These are phyloP conservation scores for Sthenelais limicola DNA, from an alignment of 2,888 invertebrate species.

Conservation along the genomic window DNA sequence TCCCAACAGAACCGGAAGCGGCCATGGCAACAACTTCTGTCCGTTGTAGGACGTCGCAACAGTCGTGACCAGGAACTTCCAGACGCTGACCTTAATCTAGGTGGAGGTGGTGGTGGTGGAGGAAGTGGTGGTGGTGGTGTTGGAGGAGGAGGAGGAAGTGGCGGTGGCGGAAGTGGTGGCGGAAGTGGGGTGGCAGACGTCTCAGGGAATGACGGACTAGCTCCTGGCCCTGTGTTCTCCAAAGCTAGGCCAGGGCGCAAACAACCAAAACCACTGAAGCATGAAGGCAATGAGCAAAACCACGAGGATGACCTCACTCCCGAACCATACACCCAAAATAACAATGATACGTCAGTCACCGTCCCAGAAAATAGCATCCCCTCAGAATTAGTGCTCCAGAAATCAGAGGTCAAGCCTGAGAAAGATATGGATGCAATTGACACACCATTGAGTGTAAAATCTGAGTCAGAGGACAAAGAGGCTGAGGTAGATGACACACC, in stretches of 20 bases:
- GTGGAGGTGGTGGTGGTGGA: neutral
- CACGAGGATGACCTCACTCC: slow-evolving; percentile 20
- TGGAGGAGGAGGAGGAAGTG: neutral
- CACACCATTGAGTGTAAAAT: slow-evolving; percentile 9
- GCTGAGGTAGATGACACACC: slow-evolving; percentile 4
- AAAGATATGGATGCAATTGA: slow-evolving; percentile 11
- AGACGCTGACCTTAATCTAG: neutral
- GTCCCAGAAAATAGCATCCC: neutral
- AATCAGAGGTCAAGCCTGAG: neutral
- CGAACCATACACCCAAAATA: slow-evolving; percentile 6
- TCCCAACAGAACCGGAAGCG: slow-evolving; percentile 34
- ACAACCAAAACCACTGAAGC: slow-evolving; percentile 28
- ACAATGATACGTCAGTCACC: neutral
- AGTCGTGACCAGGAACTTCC: slow-evolving; percentile 11
- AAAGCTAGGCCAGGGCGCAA: slow-evolving; percentile 21
- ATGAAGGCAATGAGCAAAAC: slow-evolving; percentile 1
- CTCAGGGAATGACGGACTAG: too few species aligned
- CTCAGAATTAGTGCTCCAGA: neutral
- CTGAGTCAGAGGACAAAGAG: slow-evolving; percentile 16
- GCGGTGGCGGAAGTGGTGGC: neutral
- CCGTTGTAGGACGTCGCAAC: slow-evolving; percentile 16
- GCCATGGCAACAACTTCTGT: slow-evolving; percentile 31
- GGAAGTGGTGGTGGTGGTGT: neutral
- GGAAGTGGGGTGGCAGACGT: neutral
- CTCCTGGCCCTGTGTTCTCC: slow-evolving; percentile 17